Evolutionary conservation across 1,140 invertebrate species (phyloP), one percentile per base, ranked within the genome.

Genomic region (Ephestia elutella): DNA sequence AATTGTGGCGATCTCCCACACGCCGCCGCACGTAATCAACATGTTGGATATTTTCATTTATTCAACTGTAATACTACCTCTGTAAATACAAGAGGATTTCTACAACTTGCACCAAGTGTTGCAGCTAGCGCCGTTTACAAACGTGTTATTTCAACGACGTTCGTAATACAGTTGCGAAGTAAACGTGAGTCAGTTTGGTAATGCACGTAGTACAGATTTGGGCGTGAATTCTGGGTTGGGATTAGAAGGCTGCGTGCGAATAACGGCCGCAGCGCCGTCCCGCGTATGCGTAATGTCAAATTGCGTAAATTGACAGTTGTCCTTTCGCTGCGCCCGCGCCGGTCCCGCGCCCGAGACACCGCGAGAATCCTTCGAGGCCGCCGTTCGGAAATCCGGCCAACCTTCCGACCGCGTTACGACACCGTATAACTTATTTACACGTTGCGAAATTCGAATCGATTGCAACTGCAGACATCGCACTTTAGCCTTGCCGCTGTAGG

Each of bases 311-410:
- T 56, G 60, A 54, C 56, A 62, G 66, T 73, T 71, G 81, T 86
- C 83, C 81, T 86, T 86, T 86, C 83, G 80, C 79, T 66, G 17
- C 38, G 65, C 62, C 54, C 54, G 58, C 30, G 30, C 30, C 30
- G 30, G 8, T 68, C 75, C 70, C 68, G 70, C 70, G 69, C 66
- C 72, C 75, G 70, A 76, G 74, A 73, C 69, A 71, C 78, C 57
- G 57, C 73, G 85, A 84, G 82, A 84, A 87, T 86, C 82, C 85
- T 86, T 81, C 76, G 80, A 83, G 82, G 83, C 76, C 83, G 72
- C 66, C 81, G 85, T 77, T 87, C 85, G 86, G 86, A 88, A 88
- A 88, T 88, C 86, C 86, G 86, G 86, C 86, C 86, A 88, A 86
- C 86, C 86, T 88, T 88, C 86, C 86, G 83, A 88, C 78, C 75